Percentiles rank a stretch among this genome's conserved stretches.
Conservation (phyloP, 2,797 vertebrate species). For the Parambassis ranga region DNA sequence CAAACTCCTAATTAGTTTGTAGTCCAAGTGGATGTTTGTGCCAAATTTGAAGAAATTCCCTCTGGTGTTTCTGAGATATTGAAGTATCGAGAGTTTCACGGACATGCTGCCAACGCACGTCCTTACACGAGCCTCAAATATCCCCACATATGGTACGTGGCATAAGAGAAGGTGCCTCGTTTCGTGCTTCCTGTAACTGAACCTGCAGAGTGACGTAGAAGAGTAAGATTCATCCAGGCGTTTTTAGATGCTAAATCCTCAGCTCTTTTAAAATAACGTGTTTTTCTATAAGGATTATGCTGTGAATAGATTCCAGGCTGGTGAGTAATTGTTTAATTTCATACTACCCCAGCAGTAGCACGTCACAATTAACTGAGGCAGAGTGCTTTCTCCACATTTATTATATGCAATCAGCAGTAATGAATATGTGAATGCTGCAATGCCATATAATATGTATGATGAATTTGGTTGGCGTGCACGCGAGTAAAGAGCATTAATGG, state of each 20-base stretch:
- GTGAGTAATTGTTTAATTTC: constrained; percentile 56
- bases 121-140: too few relatives aligned
- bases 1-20: too few relatives aligned
- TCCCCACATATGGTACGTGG: neutral
- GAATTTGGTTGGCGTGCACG: constrained; percentile 15
- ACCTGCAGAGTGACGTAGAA: neutral
- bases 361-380: constrained; percentile 32
- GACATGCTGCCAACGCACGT: too few relatives aligned
- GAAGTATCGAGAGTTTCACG: too few relatives aligned
- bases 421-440: constrained; percentile 34
- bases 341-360: constrained; percentile 25
- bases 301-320: constrained; percentile 37
- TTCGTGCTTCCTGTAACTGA: neutral
- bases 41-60: too few relatives aligned
- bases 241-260: constrained; percentile 54
- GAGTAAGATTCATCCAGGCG: constrained; percentile 3
- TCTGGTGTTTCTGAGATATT: too few relatives aligned
- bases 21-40: too few relatives aligned
- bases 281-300: constrained; percentile 46
- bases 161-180: neutral
- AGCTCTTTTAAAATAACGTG: constrained; percentile 22
- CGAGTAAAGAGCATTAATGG: constrained; percentile 23
- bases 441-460: constrained; percentile 50
- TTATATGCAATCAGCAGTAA: constrained; percentile 46
- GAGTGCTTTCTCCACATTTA: constrained; percentile 36